These are phyloP conservation scores for Danio rerio DNA, from an alignment of 2,113 vertebrate genomes.

Conservation along the genomic window DNA sequence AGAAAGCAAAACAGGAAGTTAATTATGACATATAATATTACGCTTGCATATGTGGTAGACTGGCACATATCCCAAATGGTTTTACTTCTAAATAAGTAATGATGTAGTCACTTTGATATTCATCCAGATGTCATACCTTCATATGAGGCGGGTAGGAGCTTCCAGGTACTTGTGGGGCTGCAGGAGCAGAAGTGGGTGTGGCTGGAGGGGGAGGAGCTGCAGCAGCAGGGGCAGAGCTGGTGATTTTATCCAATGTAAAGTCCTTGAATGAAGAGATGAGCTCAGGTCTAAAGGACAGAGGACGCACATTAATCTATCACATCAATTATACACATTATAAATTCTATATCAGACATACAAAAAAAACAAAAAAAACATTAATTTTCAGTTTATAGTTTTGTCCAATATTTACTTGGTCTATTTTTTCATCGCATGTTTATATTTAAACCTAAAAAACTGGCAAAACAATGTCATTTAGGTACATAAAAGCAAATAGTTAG, in stretches of 20 bases:
- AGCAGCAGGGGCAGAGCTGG: slow-evolving; percentile 69
- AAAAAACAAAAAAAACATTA: too few species aligned
- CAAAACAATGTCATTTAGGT: not conserved
- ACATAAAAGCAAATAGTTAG: too few species aligned
- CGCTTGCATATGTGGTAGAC: not conserved
- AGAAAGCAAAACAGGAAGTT: slow-evolving; percentile 24
- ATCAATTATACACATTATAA: not conserved
- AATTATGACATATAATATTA: slow-evolving; percentile 3
- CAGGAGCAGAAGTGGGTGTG: slow-evolving; percentile 69
- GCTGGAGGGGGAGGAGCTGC: slow-evolving; percentile 71
- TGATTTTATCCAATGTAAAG: slow-evolving; percentile 82
- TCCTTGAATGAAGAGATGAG: slow-evolving; percentile 90
- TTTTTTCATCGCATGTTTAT: too few species aligned
- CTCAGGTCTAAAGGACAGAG: slow-evolving; percentile 67
- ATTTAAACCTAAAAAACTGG: not conserved
- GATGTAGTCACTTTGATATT: not conserved
- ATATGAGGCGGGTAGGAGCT: slow-evolving; percentile 93
- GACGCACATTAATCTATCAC: not conserved
- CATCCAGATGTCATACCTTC: slow-evolving; percentile 79
- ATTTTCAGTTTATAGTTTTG: not conserved
- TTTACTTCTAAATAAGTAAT: not conserved
- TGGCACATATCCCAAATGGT: not conserved
- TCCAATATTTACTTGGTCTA: too few species aligned
- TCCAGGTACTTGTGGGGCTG: slow-evolving; percentile 83
- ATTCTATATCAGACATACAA: not conserved